These are phyloP conservation scores for Tenebrosternarchus preto DNA, from an alignment of 2,113 vertebrate genomes.

Conservation along the genomic window DNA sequence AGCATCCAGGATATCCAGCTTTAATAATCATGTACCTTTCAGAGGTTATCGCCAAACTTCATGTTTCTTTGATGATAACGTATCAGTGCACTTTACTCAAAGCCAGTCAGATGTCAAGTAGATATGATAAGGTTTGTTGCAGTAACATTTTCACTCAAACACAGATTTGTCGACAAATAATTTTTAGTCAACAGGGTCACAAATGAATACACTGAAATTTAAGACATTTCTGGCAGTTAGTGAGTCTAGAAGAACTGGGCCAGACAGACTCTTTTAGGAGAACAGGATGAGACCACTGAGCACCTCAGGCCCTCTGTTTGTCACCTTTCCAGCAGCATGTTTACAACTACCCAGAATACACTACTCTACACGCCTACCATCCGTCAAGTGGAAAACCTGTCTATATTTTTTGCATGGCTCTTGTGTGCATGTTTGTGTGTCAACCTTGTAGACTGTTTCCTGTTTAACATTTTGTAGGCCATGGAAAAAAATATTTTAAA, in stretches of 20 bases:
- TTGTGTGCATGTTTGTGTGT: background rate
- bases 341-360: background rate
- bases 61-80: too few species aligned
- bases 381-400: background rate
- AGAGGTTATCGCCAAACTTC: too few species aligned
- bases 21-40: too few species aligned
- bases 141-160: too few species aligned
- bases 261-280: background rate
- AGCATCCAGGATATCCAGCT: too few species aligned
- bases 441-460: constrained; percentile 15
- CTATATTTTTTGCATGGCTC: constrained; percentile 14
- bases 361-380: background rate
- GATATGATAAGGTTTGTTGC: too few species aligned
- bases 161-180: too few species aligned
- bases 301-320: background rate
- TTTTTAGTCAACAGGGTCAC: too few species aligned
- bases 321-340: background rate
- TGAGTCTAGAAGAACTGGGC: background rate
- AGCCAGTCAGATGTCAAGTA: too few species aligned
- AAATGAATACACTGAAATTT: too few species aligned
- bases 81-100: too few species aligned
- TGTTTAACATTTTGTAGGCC: constrained; percentile 40
- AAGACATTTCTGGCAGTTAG: background rate
- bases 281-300: background rate
- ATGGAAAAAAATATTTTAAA: constrained; percentile 1